phyloP scores from a whole-genome alignment of 2,113 vertebrate genomes.

The Aleadryas rufinucha region DNA sequence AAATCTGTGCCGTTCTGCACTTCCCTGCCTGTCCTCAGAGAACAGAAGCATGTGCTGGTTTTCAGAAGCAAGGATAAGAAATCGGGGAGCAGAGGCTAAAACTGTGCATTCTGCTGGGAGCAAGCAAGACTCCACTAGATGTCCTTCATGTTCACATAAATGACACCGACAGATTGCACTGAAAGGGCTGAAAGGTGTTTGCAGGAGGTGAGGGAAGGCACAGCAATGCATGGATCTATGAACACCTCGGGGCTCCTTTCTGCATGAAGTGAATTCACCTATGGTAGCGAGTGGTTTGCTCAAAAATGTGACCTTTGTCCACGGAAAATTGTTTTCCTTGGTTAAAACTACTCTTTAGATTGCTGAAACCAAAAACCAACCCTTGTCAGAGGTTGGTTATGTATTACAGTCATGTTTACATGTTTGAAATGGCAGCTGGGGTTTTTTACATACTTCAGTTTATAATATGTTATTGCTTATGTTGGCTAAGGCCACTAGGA shows the following conservation, averaged over 20 bases:
- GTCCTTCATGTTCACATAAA: constrained; percentile 64
- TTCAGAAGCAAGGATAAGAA: background rate
- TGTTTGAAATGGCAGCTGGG: background rate
- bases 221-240: background rate
- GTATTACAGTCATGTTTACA: background rate
- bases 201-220: background rate
- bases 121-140: constrained; percentile 52
- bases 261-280: background rate
- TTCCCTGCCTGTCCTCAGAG: background rate
- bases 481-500: background rate
- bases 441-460: fast-evolving
- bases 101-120: constrained; percentile 6
- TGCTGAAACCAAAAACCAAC: background rate
- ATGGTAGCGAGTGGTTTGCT: background rate
- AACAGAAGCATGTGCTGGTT: background rate
- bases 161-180: background rate
- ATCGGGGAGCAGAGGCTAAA: background rate
- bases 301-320: background rate
- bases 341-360: background rate
- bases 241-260: background rate
- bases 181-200: background rate
- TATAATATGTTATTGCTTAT: background rate
- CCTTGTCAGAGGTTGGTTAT: background rate
- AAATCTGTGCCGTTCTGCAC: background rate
- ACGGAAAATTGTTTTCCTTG: background rate